Evolutionary conservation across 1,140 invertebrate genomes (phyloP).

Genomic region (Teleopsis dalmanni): DNA sequence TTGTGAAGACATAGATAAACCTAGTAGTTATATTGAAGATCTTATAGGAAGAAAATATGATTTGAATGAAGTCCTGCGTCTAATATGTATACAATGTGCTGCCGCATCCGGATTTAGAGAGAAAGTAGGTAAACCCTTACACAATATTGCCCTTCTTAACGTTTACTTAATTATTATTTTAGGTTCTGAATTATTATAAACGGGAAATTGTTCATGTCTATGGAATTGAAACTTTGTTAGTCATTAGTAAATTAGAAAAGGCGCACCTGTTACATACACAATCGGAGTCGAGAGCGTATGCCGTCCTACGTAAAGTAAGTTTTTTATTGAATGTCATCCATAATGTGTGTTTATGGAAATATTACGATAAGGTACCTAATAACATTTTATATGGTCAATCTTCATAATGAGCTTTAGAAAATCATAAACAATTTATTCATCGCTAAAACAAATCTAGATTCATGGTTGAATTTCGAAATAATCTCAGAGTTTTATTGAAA

Average conservation of each 20-base stretch:
- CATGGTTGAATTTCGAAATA: no score
- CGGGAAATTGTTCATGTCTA: constrained; percentile 87
- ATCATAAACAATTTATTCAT: no score
- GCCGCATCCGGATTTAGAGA: constrained; percentile 84
- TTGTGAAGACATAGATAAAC: constrained; percentile 83
- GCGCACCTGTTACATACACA: constrained; percentile 72
- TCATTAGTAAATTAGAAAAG: constrained; percentile 81
- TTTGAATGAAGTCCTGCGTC: constrained; percentile 71
- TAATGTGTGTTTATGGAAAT: no score
- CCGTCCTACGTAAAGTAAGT: constrained; percentile 59
- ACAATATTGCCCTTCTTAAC: neutral
- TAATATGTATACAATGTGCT: constrained; percentile 84
- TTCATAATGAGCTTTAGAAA: no score
- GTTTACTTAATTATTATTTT: neutral
- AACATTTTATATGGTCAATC: neutral
- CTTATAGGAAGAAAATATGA: constrained; percentile 77
- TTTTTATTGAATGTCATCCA: neutral
- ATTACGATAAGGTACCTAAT: no score
- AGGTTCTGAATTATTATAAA: constrained; percentile 78
- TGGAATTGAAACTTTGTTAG: constrained; percentile 77
- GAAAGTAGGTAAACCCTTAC: constrained; percentile 51
- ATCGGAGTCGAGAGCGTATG: constrained; percentile 59
- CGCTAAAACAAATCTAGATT: no score
- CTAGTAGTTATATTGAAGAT: constrained; percentile 83
- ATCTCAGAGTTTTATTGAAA: no score